Conservation (phyloP, 2,888 invertebrate genomes). For the Mythimna lalbum region DNA sequence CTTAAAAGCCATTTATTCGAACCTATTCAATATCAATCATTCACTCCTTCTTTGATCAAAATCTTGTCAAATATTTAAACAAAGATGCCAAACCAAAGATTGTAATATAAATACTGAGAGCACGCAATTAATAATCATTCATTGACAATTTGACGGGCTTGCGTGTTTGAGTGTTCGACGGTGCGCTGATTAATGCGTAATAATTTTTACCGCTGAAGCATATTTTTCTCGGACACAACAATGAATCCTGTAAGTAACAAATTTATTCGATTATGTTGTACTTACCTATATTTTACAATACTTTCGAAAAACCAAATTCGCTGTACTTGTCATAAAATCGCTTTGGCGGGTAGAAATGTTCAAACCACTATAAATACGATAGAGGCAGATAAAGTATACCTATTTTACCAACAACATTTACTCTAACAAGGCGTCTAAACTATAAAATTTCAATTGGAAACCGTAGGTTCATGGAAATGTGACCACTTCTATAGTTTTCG, state of each 20-base stretch:
- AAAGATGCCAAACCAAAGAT: neutral
- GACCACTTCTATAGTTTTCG: neutral
- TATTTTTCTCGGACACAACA: neutral
- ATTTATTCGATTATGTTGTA: neutral
- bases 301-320: neutral
- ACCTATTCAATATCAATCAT: neutral
- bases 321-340: neutral
- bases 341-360: conserved; percentile 31
- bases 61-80: neutral
- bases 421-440: neutral
- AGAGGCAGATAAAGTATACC: no score
- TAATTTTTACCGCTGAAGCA: neutral
- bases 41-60: neutral
- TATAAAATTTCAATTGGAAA: neutral
- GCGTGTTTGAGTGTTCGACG: no score
- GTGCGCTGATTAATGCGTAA: neutral
- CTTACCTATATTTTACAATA: neutral
- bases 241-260: conserved; percentile 32
- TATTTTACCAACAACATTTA: neutral
- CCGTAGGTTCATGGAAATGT: neutral
- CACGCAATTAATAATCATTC: no score
- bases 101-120: no score
- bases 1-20: conserved; percentile 15
- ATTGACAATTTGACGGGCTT: neutral
- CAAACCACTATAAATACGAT: neutral